Evolutionary conservation across 2,797 vertebrate species (phyloP), one percentile per base, ranked within the genome.

Genomic region (Etheostoma perlongum): DNA sequence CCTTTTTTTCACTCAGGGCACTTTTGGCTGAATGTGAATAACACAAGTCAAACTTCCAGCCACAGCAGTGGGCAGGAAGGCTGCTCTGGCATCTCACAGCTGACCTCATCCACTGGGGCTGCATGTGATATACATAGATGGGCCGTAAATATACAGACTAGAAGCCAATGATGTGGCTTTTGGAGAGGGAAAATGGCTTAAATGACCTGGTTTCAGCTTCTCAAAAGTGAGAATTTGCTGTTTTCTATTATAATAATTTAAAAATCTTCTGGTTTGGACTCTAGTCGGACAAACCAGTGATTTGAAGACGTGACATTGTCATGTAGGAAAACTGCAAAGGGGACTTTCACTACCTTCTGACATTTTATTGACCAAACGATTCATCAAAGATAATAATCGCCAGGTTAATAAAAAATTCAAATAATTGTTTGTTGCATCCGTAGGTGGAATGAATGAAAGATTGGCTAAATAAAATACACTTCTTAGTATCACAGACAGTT

Each of bases 51-150:
- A 62, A 83, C 62, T 44, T 78, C 36, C 62, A 78, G 83, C 80
- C 48, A 12, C 82, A 69, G 80, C 81, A 23, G 71, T 15, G 67
- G 77, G 88, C 81, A 73, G 74, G 69, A 66, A 76, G 71, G 76
- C 81, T 71, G 47, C 52, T 65, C 60, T 67, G 76, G 64, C 27
- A n/a, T 62, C 63, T 42, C 60, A 52, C 21, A 62, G 47, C 58
- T 86, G 83, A 91, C 84, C 84, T 90, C 88, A 84, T 72, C 74
- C 73, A 64, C 69, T 23, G 59, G 61, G 59, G 74, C 74, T 78
- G 63, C 59, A 60, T 18, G 18, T 62, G 72, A 84, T 85, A 86
- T 77, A 87, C 89, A 91, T 79, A 87, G 87, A 88, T 44, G 67
- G 60, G 76, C 79, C 33, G 4, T 55, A 91, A 88, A 91, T 87